Percentiles rank a stretch among this genome's conserved stretches.
These are phyloP conservation scores for Henricia sp. DNA, from an alignment of 53 echinoderm and acorn worm genomes.

Conservation along the genomic window DNA sequence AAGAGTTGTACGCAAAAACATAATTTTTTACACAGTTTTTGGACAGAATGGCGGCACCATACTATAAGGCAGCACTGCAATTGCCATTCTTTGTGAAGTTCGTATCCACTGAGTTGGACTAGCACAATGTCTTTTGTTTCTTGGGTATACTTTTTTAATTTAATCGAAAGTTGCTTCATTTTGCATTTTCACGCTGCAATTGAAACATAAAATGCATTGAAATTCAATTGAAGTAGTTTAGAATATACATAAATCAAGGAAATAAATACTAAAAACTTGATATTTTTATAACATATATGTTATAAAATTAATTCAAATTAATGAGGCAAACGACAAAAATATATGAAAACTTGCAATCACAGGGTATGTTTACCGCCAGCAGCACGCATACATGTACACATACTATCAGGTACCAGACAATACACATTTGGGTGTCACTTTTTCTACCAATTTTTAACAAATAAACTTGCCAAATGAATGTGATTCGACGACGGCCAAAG, in stretches of 20 bases:
- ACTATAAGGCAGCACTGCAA: no score
- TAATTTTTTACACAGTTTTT: no score
- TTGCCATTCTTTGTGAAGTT: no score
- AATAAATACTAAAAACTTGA: background rate
- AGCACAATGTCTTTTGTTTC: no score
- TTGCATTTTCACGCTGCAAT: no score
- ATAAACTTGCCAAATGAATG: background rate
- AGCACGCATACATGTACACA: background rate
- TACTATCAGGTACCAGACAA: slow-evolving; percentile 23
- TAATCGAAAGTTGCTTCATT: no score
- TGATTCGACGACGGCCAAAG: no score
- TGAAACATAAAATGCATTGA: no score
- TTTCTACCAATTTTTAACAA: background rate
- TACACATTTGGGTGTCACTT: background rate
- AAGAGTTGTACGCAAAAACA: background rate
- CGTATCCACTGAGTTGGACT: no score
- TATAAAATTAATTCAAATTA: background rate
- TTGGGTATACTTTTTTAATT: no score
- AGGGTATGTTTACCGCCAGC: slow-evolving; percentile 2
- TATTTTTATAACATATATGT: background rate
- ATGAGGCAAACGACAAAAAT: background rate
- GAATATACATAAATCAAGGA: background rate
- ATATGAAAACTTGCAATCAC: background rate
- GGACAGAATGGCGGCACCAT: no score
- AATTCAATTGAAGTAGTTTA: no score